Base-by-base conservation (phyloP, 1,140 invertebrate genomes). In the Centruroides sculpturatus region DNA sequence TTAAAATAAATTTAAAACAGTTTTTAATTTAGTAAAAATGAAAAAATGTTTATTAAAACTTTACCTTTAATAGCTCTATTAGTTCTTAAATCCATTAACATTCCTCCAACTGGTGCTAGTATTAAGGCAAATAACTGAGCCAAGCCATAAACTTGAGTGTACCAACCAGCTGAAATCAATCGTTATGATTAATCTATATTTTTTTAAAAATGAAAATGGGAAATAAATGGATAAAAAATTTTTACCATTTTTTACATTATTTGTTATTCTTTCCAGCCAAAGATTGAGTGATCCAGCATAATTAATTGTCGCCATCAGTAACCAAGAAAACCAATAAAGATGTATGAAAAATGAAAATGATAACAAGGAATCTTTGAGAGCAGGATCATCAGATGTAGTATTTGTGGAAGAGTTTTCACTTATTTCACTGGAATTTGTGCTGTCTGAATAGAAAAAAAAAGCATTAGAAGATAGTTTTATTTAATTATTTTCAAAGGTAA, bases 241-340 rank as follows among this genome's bases (percentile, higher is more conserved):
- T 0, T 6, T 49, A 63, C 62, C 62, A 23, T 53, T 59, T 53
- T 63, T 57, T 1, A 55, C 36, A 52, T 66, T 62, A 6, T 50
- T 59, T 8, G 65, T 68, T 4, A 68, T 64, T 48, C 67, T 47
- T 51, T 65, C 56, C 56, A 66, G 56, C 67, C 67, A 68, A 3
- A 68, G 35, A 55, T 66, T 63, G 35, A 68, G 55, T n/a, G 64
- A 64, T 7, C 67, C 67, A 46, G 66, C 66, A 56, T 68, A 68
- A 47, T 66, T 63, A 3, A 68, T 50, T 50, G 66, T 68, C 6
- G 66, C 66, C 41, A 66, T 57, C 1, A 68, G 61, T 3, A 68
- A 52, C 67, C 67, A 68, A 3, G 64, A 66, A 41, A 65, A 68
- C 67, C 67, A 68, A 53, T 63, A 64, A 11, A 66, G 65, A 54